phyloP scores from a whole-genome alignment of 1,140 invertebrate genomes.

The Drosophila navojoa region DNA sequence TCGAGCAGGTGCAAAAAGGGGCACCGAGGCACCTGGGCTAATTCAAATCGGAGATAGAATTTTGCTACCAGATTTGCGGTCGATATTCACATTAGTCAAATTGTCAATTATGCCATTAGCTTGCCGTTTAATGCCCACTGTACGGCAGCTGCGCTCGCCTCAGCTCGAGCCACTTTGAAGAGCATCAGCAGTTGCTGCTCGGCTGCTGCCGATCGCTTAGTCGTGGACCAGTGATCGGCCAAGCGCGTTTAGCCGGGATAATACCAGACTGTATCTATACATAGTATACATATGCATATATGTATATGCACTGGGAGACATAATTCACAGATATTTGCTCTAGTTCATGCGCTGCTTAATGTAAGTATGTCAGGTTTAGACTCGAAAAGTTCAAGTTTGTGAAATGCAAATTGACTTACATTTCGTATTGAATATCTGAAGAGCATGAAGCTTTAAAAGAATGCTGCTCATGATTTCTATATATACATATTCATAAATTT shows the following conservation, averaged over 20 bases:
- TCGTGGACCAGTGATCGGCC: slow-evolving; percentile 41
- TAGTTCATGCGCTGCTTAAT: neutral
- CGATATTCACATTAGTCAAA: no score
- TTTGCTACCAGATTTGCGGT: no score
- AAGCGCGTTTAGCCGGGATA: slow-evolving; percentile 23
- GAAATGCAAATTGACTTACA: no score
- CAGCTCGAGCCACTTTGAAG: slow-evolving; percentile 10
- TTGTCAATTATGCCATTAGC: no score
- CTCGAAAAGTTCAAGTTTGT: no score
- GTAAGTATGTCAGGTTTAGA: neutral
- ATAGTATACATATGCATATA: no score
- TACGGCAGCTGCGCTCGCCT: slow-evolving; percentile 22
- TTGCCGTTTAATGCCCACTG: slow-evolving; percentile 12
- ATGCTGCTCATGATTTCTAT: neutral
- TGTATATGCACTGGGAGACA: no score
- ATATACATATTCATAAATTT: no score
- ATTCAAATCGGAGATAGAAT: no score
- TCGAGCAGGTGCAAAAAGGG: neutral
- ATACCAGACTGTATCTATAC: neutral
- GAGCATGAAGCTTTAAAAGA: neutral
- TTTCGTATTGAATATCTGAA: no score
- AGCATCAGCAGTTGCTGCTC: slow-evolving; percentile 18
- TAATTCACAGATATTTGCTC: no score
- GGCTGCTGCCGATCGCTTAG: slow-evolving; percentile 27
- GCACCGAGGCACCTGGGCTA: neutral